These are phyloP conservation scores for Hesperophylax magnus DNA, from an alignment of 1,140 invertebrate species.

Conservation along the genomic window DNA sequence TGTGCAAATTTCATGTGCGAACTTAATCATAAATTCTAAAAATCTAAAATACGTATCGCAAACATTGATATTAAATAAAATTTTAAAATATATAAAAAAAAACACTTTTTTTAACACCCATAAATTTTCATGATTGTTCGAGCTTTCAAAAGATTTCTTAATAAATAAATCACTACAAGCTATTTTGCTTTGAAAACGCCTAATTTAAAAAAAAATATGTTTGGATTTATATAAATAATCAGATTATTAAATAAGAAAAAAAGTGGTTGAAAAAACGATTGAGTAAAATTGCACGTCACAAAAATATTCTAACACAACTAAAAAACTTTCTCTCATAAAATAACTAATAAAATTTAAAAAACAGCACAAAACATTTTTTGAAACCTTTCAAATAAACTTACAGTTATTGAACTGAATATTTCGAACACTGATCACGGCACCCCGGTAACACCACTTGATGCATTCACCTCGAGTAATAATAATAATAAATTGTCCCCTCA, in stretches of 20 bases:
- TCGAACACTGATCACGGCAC: not conserved
- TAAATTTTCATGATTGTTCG: too few species aligned
- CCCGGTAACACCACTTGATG: slow-evolving; percentile 4
- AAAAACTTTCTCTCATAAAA: slow-evolving; percentile 2
- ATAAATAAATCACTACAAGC: too few species aligned
- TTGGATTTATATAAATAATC: too few species aligned
- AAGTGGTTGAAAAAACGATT: not conserved
- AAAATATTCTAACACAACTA: not conserved
- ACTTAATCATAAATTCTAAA: too few species aligned
- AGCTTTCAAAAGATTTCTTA: too few species aligned
- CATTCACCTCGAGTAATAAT: not conserved
- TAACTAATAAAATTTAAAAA: not conserved
- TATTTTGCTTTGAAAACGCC: too few species aligned
- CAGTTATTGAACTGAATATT: not conserved
- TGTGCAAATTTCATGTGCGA: too few species aligned
- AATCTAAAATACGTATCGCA: too few species aligned
- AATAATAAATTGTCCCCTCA: slow-evolving; percentile 3
- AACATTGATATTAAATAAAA: too few species aligned
- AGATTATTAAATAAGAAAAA: not conserved
- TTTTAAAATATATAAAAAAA: too few species aligned
- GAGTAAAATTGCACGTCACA: not conserved
- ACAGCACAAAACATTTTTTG: not conserved
- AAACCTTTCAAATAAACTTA: slow-evolving; percentile 7
- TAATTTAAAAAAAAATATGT: too few species aligned
- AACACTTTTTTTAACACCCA: too few species aligned